These are phyloP conservation scores for Yoshiicerus persimilis DNA, from an alignment of 1,140 invertebrate species.

Conservation along the genomic window DNA sequence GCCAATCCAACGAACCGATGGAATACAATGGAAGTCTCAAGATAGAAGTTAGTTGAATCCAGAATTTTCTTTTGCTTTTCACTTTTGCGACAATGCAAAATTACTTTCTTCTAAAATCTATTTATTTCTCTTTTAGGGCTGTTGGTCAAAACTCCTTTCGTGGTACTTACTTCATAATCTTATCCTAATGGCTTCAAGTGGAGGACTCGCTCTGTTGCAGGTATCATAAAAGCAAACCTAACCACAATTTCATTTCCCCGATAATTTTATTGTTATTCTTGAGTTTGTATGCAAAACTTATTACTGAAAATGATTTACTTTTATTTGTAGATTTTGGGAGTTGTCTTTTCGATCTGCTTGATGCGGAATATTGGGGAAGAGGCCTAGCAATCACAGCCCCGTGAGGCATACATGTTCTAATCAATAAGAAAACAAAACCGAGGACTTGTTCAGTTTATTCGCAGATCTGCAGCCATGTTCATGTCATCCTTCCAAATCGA, in stretches of 20 bases:
- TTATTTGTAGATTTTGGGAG: conserved; percentile 50
- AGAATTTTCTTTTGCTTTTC: neutral
- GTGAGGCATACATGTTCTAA: conserved; percentile 35
- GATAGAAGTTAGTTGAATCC: neutral
- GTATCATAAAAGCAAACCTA: neutral
- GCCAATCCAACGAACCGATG: conserved; percentile 52
- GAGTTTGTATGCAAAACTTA: neutral
- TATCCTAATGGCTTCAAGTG: conserved; percentile 50
- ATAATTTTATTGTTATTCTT: neutral
- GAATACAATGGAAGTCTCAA: conserved; percentile 50
- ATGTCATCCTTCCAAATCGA: conserved; percentile 16
- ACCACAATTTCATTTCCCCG: neutral
- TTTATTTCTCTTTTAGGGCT: conserved; percentile 47
- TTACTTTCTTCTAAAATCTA: neutral
- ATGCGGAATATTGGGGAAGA: conserved; percentile 49
- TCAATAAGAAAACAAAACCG: conserved; percentile 4
- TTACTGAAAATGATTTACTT: conserved; percentile 2
- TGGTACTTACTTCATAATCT: conserved; percentile 50
- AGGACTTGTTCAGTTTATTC: conserved; percentile 13
- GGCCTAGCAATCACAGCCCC: neutral
- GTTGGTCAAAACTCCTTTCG: conserved; percentile 47
- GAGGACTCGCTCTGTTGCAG: conserved; percentile 48
- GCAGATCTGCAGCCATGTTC: conserved; percentile 10
- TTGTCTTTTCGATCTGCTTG: conserved; percentile 51
- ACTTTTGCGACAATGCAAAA: neutral